Conservation (phyloP, 2,888 invertebrate species). For the Hemicrepidius hirtus region DNA sequence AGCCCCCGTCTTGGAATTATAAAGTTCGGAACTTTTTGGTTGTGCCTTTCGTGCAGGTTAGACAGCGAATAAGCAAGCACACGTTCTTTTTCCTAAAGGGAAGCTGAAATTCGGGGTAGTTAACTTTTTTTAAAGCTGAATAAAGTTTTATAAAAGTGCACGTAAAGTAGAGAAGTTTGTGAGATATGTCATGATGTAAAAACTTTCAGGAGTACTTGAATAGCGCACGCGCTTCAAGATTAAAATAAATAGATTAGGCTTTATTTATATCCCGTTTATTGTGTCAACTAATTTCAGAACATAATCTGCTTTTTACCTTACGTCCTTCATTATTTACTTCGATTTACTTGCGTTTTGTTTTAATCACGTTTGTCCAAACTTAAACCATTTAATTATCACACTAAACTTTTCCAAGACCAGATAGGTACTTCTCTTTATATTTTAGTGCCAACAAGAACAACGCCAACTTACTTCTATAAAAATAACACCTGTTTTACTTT, state of each 20-base stretch:
- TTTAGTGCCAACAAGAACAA: not conserved
- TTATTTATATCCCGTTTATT: slow-evolving; percentile 61
- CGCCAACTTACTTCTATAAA: not conserved
- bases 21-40: slow-evolving; percentile 51
- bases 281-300: slow-evolving; percentile 60
- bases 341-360: slow-evolving; percentile 33
- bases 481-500: too few species aligned
- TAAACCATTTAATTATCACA: too few species aligned
- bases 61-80: slow-evolving; percentile 51
- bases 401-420: not conserved
- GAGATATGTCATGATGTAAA: slow-evolving; percentile 60
- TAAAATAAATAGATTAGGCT: slow-evolving; percentile 57
- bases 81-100: slow-evolving; percentile 50
- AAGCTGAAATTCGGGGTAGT: slow-evolving; percentile 47
- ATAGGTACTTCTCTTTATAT: not conserved
- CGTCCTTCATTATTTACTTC: slow-evolving; percentile 28
- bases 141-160: slow-evolving; percentile 53
- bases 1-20: slow-evolving; percentile 28
- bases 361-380: too few species aligned
- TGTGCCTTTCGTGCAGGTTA: slow-evolving; percentile 53
- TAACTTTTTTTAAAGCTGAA: slow-evolving; percentile 51
- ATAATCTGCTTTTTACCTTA: slow-evolving; percentile 36
- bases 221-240: slow-evolving; percentile 51
- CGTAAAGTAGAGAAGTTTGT: slow-evolving; percentile 58
- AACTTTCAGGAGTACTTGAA: slow-evolving; percentile 58